Percentiles rank a stretch among this genome's conserved stretches.
phyloP scores from a whole-genome alignment of 2,113 vertebrate genomes.

The Holacanthus passer region DNA sequence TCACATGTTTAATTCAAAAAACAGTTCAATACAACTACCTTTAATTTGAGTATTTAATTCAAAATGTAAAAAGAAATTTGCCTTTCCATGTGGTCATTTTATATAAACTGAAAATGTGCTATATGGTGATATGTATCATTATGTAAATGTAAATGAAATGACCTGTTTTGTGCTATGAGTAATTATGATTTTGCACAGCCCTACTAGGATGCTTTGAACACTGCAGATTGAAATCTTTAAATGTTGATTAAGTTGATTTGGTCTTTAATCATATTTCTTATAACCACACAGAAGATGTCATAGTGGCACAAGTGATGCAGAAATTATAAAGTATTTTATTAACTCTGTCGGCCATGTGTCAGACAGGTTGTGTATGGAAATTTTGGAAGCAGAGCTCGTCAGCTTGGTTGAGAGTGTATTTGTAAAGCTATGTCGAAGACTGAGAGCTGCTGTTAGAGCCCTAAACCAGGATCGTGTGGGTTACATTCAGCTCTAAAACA shows the following conservation, averaged over 20 bases:
- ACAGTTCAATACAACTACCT: no score
- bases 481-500: background rate
- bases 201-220: background rate
- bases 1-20: no score
- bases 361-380: background rate
- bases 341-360: slow-evolving; percentile 13
- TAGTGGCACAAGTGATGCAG: slow-evolving; percentile 13
- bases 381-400: background rate
- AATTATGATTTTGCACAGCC: no score
- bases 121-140: no score
- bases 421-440: background rate
- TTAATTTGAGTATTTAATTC: no score
- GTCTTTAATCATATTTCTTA: slow-evolving; percentile 10
- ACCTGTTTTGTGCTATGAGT: no score
- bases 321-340: slow-evolving; percentile 24
- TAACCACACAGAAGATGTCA: background rate
- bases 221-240: background rate
- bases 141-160: no score
- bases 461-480: background rate
- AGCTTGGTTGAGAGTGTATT: background rate
- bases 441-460: background rate
- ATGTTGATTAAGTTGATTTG: background rate
- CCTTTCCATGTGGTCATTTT: no score
- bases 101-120: no score
- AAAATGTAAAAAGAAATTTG: no score